phyloP scores from a whole-genome alignment of 2,797 vertebrate species.

The Amblyopsis hoosieri region DNA sequence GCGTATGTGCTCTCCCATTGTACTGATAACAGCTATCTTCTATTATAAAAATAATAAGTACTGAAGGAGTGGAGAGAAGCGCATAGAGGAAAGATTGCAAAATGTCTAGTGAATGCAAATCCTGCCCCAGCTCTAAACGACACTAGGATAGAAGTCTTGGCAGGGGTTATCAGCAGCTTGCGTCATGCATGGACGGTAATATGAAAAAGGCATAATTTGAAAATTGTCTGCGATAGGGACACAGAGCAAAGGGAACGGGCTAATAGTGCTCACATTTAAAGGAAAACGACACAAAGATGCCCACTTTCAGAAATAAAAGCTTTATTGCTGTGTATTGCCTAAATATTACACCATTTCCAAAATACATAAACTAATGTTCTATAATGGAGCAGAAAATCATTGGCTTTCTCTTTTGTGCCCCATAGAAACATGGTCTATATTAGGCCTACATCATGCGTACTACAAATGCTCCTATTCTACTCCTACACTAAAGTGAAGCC shows the following conservation, averaged over 20 bases:
- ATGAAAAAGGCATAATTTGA: constrained; percentile 57
- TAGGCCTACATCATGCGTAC: too few species aligned
- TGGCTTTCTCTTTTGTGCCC: too few species aligned
- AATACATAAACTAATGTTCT: too few species aligned
- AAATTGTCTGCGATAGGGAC: constrained; percentile 48
- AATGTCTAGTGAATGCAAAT: constrained; percentile 63
- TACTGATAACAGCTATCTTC: constrained; percentile 58
- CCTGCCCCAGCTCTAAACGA: constrained; percentile 42
- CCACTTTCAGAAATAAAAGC: background rate
- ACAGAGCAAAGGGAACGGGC: constrained; percentile 32
- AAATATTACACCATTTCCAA: too few species aligned
- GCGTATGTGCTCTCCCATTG: constrained; percentile 58
- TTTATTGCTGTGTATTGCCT: too few species aligned
- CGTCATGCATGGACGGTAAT: constrained; percentile 60
- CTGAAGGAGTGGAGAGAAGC: constrained; percentile 4
- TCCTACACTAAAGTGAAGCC: too few species aligned
- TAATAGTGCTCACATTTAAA: constrained; percentile 41
- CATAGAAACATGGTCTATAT: too few species aligned
- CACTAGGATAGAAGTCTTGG: constrained; percentile 42
- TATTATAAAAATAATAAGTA: constrained; percentile 58
- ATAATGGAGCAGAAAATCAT: too few species aligned
- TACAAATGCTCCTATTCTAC: too few species aligned
- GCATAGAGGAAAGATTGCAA: constrained; percentile 34
- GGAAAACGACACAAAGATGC: constrained; percentile 23
- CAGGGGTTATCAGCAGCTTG: constrained; percentile 59